Percentiles rank a stretch among this genome's conserved stretches.
Conservation (phyloP, 2,888 invertebrate genomes). For the Orchesella flavescens region DNA sequence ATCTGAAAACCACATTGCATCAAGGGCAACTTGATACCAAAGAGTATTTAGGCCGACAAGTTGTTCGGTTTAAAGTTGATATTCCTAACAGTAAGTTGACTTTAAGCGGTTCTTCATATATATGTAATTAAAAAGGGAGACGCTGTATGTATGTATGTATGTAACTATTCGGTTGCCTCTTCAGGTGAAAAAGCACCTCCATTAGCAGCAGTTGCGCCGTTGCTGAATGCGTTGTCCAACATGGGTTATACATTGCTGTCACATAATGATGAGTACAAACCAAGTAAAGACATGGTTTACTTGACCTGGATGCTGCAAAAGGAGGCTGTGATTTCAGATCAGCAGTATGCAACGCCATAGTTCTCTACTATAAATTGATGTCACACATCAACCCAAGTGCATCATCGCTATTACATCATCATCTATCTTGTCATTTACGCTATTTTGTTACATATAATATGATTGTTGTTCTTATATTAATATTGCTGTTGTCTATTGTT, state of each 20-base stretch:
- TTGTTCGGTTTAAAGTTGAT: constrained; percentile 49
- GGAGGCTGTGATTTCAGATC: constrained; percentile 2
- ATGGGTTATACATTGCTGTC: constrained; percentile 48
- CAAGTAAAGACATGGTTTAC: constrained; percentile 34
- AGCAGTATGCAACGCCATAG: no score
- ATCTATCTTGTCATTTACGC: no score
- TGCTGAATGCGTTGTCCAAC: constrained; percentile 34
- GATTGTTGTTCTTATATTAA: no score
- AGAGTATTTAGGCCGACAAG: constrained; percentile 35
- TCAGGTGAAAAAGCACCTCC: constrained; percentile 52
- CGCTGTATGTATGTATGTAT: no score
- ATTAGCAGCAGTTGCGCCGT: constrained; percentile 34
- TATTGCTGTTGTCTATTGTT: no score
- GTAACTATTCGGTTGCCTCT: constrained; percentile 5
- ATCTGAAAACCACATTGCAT: constrained; percentile 9
- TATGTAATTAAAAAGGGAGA: no score
- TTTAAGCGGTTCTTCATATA: no score
- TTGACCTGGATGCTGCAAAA: constrained; percentile 57
- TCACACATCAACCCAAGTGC: no score
- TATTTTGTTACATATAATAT: no score
- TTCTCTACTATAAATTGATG: no score
- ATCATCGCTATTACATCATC: no score
- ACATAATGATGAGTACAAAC: constrained; percentile 56
- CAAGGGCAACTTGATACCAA: background rate
- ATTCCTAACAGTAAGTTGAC: constrained; percentile 46